Conservation (phyloP, 2,888 invertebrate species). For the Apoda limacodes region DNA sequence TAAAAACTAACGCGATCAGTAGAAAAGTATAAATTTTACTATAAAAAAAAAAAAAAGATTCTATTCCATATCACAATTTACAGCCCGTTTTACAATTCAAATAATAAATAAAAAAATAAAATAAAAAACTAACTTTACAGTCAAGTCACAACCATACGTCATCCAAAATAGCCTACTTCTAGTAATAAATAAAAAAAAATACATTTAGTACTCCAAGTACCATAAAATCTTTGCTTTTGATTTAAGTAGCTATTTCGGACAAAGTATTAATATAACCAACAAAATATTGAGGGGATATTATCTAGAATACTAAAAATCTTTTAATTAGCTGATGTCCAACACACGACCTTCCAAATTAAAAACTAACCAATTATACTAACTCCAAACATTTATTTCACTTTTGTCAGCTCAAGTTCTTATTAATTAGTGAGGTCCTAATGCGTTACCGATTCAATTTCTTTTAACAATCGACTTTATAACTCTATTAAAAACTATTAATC, state of each 20-base stretch:
- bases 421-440: too few relatives aligned
- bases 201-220: constrained; percentile 16
- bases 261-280: constrained; percentile 18
- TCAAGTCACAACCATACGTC: constrained; percentile 34
- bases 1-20: constrained; percentile 16
- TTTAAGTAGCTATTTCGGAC: constrained; percentile 26
- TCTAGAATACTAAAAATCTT: constrained; percentile 5
- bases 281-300: constrained; percentile 18
- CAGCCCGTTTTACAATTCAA: constrained; percentile 15
- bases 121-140: constrained; percentile 26
- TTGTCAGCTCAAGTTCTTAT: too few relatives aligned
- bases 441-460: too few relatives aligned
- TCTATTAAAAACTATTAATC: too few relatives aligned
- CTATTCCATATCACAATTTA: constrained; percentile 20
- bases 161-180: constrained; percentile 26
- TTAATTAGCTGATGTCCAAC: too few relatives aligned
- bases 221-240: too few relatives aligned
- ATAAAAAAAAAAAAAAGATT: constrained; percentile 22
- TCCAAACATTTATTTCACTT: too few relatives aligned
- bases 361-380: constrained; percentile 11
- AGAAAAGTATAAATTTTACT: constrained; percentile 22
- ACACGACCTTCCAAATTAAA: too few relatives aligned
- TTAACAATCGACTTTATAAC: too few relatives aligned
- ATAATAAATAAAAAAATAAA: constrained; percentile 25
- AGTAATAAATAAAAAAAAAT: constrained; percentile 23